A percentile compares a stretch with the other conserved stretches of the same genome.
Evolutionary conservation across 2,113 vertebrate species (phyloP).

Genomic region (Astur gentilis): DNA sequence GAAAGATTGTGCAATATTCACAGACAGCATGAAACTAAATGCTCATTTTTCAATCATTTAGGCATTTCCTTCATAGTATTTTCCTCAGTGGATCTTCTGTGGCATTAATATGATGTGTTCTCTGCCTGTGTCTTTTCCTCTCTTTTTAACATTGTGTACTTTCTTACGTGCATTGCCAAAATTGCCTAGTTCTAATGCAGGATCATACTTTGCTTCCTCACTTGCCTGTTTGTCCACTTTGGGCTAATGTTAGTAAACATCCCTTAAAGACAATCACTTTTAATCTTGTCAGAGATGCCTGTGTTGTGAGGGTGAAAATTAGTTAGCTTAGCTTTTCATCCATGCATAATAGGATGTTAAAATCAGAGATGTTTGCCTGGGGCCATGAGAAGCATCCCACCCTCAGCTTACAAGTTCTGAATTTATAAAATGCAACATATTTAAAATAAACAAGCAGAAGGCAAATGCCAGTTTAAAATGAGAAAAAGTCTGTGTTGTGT

Average conservation of each 20-base stretch:
- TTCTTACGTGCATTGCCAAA: neutral
- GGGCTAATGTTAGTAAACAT: constrained; percentile 34
- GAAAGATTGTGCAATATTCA: neutral
- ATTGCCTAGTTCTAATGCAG: neutral
- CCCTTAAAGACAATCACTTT: constrained; percentile 31
- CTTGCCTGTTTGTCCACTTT: constrained; percentile 17
- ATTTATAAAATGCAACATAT: constrained; percentile 43
- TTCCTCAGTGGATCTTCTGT: neutral
- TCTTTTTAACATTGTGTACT: neutral
- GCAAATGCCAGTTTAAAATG: constrained; percentile 4
- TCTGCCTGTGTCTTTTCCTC: neutral
- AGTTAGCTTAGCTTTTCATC: constrained; percentile 62
- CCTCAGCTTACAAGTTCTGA: constrained; percentile 20
- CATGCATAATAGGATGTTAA: constrained; percentile 52
- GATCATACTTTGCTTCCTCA: neutral
- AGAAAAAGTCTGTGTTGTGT: neutral
- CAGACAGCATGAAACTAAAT: neutral
- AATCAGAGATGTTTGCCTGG: constrained; percentile 50
- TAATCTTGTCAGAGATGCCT: constrained; percentile 32
- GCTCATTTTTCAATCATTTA: neutral
- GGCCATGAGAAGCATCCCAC: neutral
- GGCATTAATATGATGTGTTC: neutral
- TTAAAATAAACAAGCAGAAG: constrained; percentile 45
- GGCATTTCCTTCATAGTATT: neutral
- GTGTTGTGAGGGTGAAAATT: constrained; percentile 52